Percentiles rank a stretch among this genome's conserved stretches.
phyloP scores from a whole-genome alignment of 2,888 invertebrate species.

The Automeris io region DNA sequence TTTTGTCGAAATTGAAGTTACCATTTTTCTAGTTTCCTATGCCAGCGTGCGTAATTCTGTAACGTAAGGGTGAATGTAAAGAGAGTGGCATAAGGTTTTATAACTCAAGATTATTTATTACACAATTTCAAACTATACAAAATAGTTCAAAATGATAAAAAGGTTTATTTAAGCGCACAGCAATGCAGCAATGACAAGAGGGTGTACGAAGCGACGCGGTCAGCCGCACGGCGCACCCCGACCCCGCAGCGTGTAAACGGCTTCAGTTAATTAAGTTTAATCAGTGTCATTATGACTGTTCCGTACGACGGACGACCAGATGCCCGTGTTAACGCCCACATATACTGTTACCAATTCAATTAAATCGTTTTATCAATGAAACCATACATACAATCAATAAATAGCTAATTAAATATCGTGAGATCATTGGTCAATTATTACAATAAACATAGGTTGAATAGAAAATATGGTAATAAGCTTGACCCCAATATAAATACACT shows the following conservation, averaged over 20 bases:
- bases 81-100: no score
- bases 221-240: conserved; percentile 29
- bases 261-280: conserved; percentile 77
- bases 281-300: conserved; percentile 57
- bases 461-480: no score
- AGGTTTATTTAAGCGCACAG: no score
- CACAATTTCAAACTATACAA: no score
- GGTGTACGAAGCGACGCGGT: not conserved
- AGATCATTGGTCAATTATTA: not conserved
- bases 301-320: conserved; percentile 50
- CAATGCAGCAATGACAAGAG: not conserved
- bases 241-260: conserved; percentile 58
- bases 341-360: conserved; percentile 54
- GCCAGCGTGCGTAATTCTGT: no score
- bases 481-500: no score
- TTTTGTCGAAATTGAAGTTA: no score
- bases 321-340: conserved; percentile 65
- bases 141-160: no score
- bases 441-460: no score
- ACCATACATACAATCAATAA: conserved; percentile 18
- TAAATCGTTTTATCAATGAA: conserved; percentile 30
- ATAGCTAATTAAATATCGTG: conserved; percentile 11
- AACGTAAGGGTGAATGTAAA: no score
- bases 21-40: no score
- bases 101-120: no score